These are phyloP conservation scores for Betta splendens DNA, from an alignment of 2,797 vertebrate genomes.

Conservation along the genomic window DNA sequence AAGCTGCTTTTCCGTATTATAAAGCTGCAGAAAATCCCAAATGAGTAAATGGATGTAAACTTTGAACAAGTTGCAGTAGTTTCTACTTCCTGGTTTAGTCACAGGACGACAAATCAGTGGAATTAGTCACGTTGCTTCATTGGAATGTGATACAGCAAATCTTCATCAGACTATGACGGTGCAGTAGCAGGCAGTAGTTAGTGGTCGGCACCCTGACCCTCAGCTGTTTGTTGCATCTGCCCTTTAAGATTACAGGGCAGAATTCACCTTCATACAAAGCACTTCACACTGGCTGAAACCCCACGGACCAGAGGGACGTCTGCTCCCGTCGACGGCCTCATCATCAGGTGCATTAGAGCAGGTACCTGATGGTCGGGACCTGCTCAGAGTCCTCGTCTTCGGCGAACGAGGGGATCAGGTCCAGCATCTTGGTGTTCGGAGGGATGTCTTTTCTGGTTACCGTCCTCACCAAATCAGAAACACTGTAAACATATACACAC, in stretches of 20 bases:
- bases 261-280: neutral
- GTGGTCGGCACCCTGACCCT: neutral
- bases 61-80: neutral
- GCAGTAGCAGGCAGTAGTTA: too few relatives aligned
- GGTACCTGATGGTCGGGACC: conserved; percentile 72
- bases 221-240: too few relatives aligned
- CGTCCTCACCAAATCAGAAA: conserved; percentile 76
- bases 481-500: conserved; percentile 65
- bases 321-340: conserved; percentile 42
- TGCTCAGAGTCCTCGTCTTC: conserved; percentile 77
- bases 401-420: conserved; percentile 74
- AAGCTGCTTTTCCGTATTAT: neutral
- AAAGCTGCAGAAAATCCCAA: neutral
- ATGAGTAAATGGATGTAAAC: neutral
- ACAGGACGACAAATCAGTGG: neutral
- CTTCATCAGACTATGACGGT: neutral
- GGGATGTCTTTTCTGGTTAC: conserved; percentile 65
- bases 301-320: neutral
- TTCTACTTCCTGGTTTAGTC: neutral
- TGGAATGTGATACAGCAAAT: neutral
- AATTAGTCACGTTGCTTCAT: neutral
- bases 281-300: neutral
- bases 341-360: too few relatives aligned
- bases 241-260: neutral
- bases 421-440: conserved; percentile 71